Evolutionary conservation across 2,888 invertebrate species (phyloP).

Genomic region (Chaetoderma sp.): DNA sequence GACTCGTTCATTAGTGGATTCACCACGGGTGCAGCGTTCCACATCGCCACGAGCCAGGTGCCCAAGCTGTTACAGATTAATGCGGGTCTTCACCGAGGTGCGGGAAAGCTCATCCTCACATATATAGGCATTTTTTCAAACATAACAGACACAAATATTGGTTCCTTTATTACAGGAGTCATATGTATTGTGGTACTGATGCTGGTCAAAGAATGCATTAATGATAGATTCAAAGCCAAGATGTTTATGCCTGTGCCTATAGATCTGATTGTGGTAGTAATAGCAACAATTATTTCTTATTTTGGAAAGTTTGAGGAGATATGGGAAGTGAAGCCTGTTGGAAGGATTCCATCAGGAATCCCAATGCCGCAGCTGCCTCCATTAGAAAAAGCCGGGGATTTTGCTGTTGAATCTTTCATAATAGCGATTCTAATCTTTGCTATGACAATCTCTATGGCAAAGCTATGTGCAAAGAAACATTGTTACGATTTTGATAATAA

Average conservation of each 20-base stretch:
- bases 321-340: conserved; percentile 50
- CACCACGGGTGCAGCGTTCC: conserved; percentile 64
- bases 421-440: conserved; percentile 65
- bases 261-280: conserved; percentile 63
- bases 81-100: conserved; percentile 47
- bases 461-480: conserved; percentile 68
- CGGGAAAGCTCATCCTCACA: conserved; percentile 57
- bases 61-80: conserved; percentile 59
- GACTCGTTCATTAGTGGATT: conserved; percentile 66
- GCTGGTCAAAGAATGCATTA: conserved; percentile 61
- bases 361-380: conserved; percentile 58
- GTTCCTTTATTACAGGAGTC: conserved; percentile 50
- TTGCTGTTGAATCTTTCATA: conserved; percentile 59
- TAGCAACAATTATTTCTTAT: conserved; percentile 56
- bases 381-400: conserved; percentile 44
- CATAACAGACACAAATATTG: conserved; percentile 48
- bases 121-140: conserved; percentile 51
- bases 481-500: conserved; percentile 69
- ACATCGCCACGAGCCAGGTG: conserved; percentile 64
- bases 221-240: conserved; percentile 62
- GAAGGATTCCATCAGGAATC: conserved; percentile 55
- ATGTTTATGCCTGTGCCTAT: conserved; percentile 66
- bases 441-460: conserved; percentile 67
- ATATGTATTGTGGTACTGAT: conserved; percentile 50
- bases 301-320: conserved; percentile 42